phyloP scores from a whole-genome alignment of 2,797 vertebrate genomes.

The Rhynchonycteris naso region DNA sequence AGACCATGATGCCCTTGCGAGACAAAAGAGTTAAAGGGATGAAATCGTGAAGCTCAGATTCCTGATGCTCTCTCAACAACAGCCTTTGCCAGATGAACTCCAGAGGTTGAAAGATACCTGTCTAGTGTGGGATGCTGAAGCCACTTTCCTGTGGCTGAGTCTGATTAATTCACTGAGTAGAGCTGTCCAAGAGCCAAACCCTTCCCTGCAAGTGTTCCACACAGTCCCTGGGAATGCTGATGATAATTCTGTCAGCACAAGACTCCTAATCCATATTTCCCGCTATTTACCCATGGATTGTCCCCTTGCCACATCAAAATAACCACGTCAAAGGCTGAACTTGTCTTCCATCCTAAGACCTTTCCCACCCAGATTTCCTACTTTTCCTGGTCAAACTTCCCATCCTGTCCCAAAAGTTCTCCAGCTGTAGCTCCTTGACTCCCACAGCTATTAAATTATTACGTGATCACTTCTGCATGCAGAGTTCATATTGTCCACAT shows the following conservation, averaged over 20 bases:
- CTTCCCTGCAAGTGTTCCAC: not conserved
- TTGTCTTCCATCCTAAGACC: constrained; percentile 54
- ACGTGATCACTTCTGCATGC: not conserved
- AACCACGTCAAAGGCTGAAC: constrained; percentile 53
- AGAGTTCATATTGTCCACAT: not conserved
- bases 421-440: not conserved
- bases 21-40: not conserved
- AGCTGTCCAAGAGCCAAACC: constrained; percentile 24
- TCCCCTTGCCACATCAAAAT: constrained; percentile 19
- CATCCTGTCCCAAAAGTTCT: not conserved
- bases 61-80: not conserved
- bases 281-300: constrained; percentile 45
- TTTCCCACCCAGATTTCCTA: constrained; percentile 43
- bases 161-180: constrained; percentile 41
- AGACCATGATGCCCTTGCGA: not conserved
- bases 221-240: not conserved
- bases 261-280: constrained; percentile 60
- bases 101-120: constrained; percentile 21
- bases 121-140: not conserved
- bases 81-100: not conserved
- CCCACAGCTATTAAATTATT: not conserved
- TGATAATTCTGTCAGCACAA: not conserved
- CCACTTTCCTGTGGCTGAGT: constrained; percentile 35
- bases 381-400: constrained; percentile 51
- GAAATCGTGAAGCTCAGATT: not conserved